Conservation (phyloP, 2,113 vertebrate species). For the Muntiacus muntjak region DNA sequence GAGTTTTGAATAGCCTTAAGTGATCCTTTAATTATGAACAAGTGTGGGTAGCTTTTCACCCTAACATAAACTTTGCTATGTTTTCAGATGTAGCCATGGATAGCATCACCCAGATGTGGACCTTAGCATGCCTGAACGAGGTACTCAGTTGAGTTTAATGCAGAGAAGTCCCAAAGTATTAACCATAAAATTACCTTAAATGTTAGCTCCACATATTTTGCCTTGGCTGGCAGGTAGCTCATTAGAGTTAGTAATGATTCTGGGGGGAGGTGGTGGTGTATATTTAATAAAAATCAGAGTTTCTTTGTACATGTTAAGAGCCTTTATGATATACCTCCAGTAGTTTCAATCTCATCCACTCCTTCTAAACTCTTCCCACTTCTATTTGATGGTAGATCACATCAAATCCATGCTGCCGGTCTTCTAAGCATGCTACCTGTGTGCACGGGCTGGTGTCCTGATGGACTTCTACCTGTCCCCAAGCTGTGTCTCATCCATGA, state of each 20-base stretch:
- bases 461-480: background rate
- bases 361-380: background rate
- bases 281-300: background rate
- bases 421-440: background rate
- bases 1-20: background rate
- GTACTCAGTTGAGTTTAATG: background rate
- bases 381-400: background rate
- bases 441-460: background rate
- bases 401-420: background rate
- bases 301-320: background rate
- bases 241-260: background rate
- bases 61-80: background rate
- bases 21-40: background rate
- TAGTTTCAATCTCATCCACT: background rate
- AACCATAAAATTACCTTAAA: background rate
- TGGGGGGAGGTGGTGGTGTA: too few species aligned
- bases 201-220: background rate
- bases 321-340: background rate
- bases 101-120: background rate
- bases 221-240: background rate
- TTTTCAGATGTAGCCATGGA: background rate
- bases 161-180: background rate
- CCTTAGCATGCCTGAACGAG: background rate
- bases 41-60: background rate
- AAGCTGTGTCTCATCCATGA: background rate